Conservation (phyloP, 2,797 vertebrate genomes). For the Danio aesculapii region DNA sequence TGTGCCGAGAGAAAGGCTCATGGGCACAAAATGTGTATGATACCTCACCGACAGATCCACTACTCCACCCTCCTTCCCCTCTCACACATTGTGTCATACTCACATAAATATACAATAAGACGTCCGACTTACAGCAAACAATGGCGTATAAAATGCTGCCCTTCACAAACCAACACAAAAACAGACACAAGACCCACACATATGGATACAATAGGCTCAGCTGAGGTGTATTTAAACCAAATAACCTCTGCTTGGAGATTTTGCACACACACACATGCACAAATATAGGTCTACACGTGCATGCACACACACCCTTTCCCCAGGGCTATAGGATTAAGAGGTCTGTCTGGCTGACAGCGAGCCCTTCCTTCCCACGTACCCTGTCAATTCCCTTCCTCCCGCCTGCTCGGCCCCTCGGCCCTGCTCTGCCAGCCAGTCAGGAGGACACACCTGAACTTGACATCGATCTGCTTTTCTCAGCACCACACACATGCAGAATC, state of each 20-base stretch:
- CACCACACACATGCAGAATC: constrained; percentile 45
- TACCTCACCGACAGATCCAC: constrained; percentile 60
- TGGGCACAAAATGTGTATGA: constrained; percentile 62
- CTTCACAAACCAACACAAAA: constrained; percentile 28
- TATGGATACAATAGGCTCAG: constrained; percentile 53
- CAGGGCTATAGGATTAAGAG: constrained; percentile 86
- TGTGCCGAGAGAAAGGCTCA: constrained; percentile 41
- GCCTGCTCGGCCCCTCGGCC: constrained; percentile 65
- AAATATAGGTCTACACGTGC: constrained; percentile 65
- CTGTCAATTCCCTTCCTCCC: constrained; percentile 70
- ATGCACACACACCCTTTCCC: constrained; percentile 77
- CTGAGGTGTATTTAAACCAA: constrained; percentile 42
- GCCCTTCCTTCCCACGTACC: constrained; percentile 83
- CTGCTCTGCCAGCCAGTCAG: constrained; percentile 67
- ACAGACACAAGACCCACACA: constrained; percentile 42
- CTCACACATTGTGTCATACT: constrained; percentile 74
- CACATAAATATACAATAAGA: constrained; percentile 73
- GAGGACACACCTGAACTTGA: constrained; percentile 76
- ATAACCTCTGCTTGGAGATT: constrained; percentile 47
- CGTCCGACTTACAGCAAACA: constrained; percentile 72
- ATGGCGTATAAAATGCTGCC: neutral
- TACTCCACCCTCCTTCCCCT: constrained; percentile 44
- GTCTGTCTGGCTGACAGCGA: constrained; percentile 87
- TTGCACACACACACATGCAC: constrained; percentile 40
- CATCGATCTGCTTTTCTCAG: constrained; percentile 63